A percentile compares a stretch with the other conserved stretches of the same genome.
Conservation (phyloP, 1,140 invertebrate genomes). For the Pseudoatta argentina region DNA sequence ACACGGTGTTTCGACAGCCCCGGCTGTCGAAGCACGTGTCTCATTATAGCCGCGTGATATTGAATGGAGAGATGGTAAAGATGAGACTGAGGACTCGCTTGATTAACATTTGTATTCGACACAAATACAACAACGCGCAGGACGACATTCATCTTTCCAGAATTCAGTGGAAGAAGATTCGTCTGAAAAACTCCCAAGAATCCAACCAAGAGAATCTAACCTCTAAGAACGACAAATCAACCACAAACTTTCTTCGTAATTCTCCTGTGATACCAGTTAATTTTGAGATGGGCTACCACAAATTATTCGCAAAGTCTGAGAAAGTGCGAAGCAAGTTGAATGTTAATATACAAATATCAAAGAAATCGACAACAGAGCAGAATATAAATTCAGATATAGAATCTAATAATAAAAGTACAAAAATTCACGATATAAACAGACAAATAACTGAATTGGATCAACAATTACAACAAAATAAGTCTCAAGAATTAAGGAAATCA, state of each 20-base stretch:
- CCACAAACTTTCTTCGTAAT: neutral
- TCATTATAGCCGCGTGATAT: neutral
- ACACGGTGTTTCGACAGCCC: slow-evolving; percentile 11
- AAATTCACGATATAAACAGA: neutral
- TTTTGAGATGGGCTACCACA: slow-evolving; percentile 19
- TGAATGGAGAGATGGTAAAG: neutral
- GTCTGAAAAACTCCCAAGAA: neutral
- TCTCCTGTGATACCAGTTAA: slow-evolving; percentile 42
- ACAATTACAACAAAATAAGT: neutral
- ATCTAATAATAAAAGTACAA: neutral
- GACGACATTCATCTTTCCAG: neutral
- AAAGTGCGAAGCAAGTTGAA: neutral
- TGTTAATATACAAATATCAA: neutral
- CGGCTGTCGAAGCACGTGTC: slow-evolving; percentile 28
- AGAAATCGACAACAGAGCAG: neutral
- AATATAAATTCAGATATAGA: neutral
- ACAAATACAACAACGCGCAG: slow-evolving; percentile 10
- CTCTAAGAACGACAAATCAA: neutral
- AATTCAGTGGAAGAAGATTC: neutral
- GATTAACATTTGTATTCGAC: slow-evolving; percentile 37
- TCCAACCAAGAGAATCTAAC: neutral
- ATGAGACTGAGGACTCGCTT: slow-evolving; percentile 42
- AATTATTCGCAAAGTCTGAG: neutral
- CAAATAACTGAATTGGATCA: neutral
- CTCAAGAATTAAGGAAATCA: neutral